Evolutionary conservation across 1,140 invertebrate species (phyloP), one percentile per base, ranked within the genome.

Genomic region (Acromyrmex heyeri): DNA sequence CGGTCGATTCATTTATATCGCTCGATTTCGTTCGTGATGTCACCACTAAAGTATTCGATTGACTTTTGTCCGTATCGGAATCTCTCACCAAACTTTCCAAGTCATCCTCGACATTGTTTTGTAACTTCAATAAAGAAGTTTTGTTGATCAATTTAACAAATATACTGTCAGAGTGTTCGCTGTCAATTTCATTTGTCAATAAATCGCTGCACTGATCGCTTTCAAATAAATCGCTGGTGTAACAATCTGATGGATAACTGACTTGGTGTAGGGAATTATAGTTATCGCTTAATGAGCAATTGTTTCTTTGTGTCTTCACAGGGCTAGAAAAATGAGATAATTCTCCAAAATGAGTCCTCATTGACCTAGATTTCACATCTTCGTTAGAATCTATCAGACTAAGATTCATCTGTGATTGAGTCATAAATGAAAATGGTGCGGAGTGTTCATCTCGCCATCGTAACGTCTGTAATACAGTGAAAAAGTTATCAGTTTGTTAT

Each of bases 401-500:
- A 1, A 98, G 93, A 94, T 98, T 97, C 88, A 97, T 96, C 92
- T 98, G 97, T 44, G 97, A 98, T 91, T 96, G 96, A 0, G 97
- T 98, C 94, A 97, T 97, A 94, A 97, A 98, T 0, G 97, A 96
- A 94, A 98, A 98, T 24, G 97, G 97, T 55, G 96, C 97, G 0
- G 97, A 97, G 92, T 98, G 97, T 92, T 98, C 97, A 93, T 98
- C 97, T 87, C 96, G 95, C 95, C 97, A 98, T n/a, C 93, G 92
- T 55, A 95, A 78, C 24, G 94, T 95, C 95, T 95, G 69, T 6
- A 93, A 89, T 34, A 50, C 0, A 57, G 0, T 65, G 57, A 61
- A 61, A 16, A 12, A 61, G 24, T 27, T 14, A 61, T 53, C 24
- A 24, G 7, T 50, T 21, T 55, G 14, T 21, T 67, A 53, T 64